phyloP scores from a whole-genome alignment of 2,888 invertebrate species.

The Callosobruchus maculatus region DNA sequence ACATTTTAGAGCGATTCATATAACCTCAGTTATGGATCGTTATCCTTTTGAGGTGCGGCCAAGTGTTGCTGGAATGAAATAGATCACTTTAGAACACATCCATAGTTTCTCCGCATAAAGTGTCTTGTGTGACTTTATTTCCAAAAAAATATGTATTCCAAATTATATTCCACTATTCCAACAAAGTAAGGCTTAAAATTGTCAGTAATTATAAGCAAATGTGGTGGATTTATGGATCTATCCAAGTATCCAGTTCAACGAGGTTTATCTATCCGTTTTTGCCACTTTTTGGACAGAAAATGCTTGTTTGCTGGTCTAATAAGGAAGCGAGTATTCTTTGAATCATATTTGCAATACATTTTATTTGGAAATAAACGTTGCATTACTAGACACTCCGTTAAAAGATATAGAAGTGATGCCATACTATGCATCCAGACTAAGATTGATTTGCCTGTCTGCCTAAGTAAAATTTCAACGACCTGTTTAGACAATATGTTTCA shows the following conservation, averaged over 20 bases:
- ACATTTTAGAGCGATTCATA: no score
- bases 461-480: conserved; percentile 30
- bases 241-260: no score
- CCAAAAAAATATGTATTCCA: not conserved
- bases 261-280: no score
- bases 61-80: not conserved
- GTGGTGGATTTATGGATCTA: no score
- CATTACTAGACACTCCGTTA: not conserved
- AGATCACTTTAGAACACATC: not conserved
- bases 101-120: not conserved
- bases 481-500: conserved; percentile 35
- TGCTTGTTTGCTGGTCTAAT: no score
- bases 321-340: no score
- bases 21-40: no score
- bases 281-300: no score
- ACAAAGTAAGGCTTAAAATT: no score
- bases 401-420: conserved; percentile 5
- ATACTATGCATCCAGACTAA: conserved; percentile 15
- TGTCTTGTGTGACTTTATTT: not conserved
- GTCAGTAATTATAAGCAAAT: no score
- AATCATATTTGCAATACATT: not conserved
- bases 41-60: no score
- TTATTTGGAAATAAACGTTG: not conserved
- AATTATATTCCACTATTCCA: no score
- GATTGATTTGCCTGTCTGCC: conserved; percentile 11